Percentiles rank a stretch among this genome's conserved stretches.
These are phyloP conservation scores for Brachylomia viminalis DNA, from an alignment of 2,888 invertebrate genomes.

Conservation along the genomic window DNA sequence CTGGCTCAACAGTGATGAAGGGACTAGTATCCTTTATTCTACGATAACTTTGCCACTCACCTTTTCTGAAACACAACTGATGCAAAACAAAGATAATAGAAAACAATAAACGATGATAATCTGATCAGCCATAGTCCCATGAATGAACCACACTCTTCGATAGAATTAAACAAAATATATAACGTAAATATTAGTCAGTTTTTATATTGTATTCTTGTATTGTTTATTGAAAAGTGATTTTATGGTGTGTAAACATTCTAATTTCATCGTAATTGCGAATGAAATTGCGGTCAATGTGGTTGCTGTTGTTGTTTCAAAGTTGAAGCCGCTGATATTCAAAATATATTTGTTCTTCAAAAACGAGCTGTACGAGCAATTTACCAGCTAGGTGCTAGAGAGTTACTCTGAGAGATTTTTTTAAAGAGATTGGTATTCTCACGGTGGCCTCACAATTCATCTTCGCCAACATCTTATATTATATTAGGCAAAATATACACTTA, in stretches of 20 bases:
- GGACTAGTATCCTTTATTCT: background rate
- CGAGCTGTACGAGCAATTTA: no score
- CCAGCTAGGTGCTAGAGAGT: no score
- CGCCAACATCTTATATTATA: no score
- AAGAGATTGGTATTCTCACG: no score
- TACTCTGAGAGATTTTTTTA: no score
- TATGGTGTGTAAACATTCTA: slow-evolving; percentile 42
- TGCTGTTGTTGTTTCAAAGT: no score
- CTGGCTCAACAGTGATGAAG: background rate
- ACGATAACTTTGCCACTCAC: slow-evolving; percentile 32
- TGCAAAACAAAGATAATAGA: slow-evolving; percentile 30
- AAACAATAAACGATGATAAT: slow-evolving; percentile 7
- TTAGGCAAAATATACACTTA: no score
- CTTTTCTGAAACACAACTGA: slow-evolving; percentile 48
- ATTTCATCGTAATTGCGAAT: slow-evolving; percentile 24
- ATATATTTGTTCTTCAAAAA: no score
- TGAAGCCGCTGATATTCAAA: no score
- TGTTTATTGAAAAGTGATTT: slow-evolving; percentile 31
- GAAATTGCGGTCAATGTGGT: background rate
- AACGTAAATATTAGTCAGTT: background rate
- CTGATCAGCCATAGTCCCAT: slow-evolving; percentile 22
- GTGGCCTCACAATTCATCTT: no score
- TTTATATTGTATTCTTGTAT: slow-evolving; percentile 1
- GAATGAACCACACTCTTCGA: background rate
- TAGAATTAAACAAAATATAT: background rate